Conservation (phyloP, 2,113 vertebrate genomes). For the Anthoscopus minutus region DNA sequence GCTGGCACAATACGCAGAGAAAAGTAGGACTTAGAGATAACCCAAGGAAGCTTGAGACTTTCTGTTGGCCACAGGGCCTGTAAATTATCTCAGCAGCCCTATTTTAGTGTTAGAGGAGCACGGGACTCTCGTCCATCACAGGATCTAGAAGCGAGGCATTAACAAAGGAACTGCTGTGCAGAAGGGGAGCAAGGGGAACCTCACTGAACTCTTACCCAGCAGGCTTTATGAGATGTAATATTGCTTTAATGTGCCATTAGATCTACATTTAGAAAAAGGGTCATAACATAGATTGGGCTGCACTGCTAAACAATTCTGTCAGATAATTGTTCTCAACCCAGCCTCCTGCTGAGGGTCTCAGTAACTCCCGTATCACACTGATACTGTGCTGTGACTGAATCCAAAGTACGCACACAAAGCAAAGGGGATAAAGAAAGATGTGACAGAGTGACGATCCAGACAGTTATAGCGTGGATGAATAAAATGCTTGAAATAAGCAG, state of each 20-base stretch:
- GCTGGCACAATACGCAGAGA: not conserved
- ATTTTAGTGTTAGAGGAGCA: not conserved
- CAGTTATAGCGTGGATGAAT: not conserved
- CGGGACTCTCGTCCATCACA: not conserved
- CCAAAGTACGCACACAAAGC: not conserved
- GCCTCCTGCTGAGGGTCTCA: constrained; percentile 2
- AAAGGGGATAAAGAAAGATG: not conserved
- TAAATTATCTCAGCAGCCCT: not conserved
- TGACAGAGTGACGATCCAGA: not conserved
- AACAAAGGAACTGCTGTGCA: constrained; percentile 44
- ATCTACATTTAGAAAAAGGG: constrained; percentile 14
- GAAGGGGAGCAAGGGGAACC: not conserved
- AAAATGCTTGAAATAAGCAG: not conserved
- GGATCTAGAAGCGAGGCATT: not conserved
- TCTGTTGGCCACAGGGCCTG: not conserved
- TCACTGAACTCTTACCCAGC: constrained; percentile 23
- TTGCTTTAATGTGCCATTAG: constrained; percentile 10
- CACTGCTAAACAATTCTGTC: not conserved
- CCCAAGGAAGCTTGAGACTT: not conserved
- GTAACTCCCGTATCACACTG: not conserved
- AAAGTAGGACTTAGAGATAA: not conserved
- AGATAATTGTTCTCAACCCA: constrained; percentile 18
- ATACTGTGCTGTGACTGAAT: not conserved
- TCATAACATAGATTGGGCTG: not conserved
- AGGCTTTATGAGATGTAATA: constrained; percentile 6